A percentile compares a stretch with the other conserved stretches of the same genome.
Conservation (phyloP, 2,888 invertebrate genomes). For the Steinernema carpocapsae region DNA sequence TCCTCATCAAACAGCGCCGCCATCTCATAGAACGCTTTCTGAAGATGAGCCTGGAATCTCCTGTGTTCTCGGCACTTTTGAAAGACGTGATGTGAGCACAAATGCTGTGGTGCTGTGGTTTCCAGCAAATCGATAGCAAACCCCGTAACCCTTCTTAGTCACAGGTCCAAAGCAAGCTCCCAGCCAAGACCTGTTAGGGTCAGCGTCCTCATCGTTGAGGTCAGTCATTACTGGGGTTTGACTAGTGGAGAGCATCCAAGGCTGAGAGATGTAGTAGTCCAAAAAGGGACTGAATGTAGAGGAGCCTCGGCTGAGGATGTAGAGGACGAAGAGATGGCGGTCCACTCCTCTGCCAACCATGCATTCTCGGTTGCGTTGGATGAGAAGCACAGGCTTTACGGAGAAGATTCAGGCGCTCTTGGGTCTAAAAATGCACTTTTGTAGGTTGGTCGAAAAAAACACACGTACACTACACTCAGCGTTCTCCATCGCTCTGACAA, state of each 20-base stretch:
- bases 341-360: conserved; percentile 16
- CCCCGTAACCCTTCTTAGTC: conserved; percentile 58
- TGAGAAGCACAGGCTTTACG: conserved; percentile 76
- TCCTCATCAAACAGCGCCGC: conserved; percentile 51
- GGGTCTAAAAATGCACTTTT: conserved; percentile 77
- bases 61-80: conserved; percentile 53
- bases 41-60: conserved; percentile 50
- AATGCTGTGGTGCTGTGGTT: conserved; percentile 58
- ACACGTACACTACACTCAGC: conserved; percentile 61
- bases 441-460: no score
- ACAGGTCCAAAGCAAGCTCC: conserved; percentile 61
- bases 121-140: conserved; percentile 63
- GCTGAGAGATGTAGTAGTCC: conserved; percentile 84
- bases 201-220: conserved; percentile 53
- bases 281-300: conserved; percentile 69
- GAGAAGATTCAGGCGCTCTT: conserved; percentile 79
- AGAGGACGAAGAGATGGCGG: conserved; percentile 69
- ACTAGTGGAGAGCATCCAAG: conserved; percentile 89
- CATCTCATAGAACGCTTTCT: conserved; percentile 50
- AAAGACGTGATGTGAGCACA: conserved; percentile 55
- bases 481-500: conserved; percentile 89
- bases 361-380: neutral
- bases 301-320: conserved; percentile 80
- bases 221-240: conserved; percentile 48
- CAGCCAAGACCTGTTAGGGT: conserved; percentile 50